Conservation (phyloP, 2,797 vertebrate species). For the Gymnothorax javanicus region DNA sequence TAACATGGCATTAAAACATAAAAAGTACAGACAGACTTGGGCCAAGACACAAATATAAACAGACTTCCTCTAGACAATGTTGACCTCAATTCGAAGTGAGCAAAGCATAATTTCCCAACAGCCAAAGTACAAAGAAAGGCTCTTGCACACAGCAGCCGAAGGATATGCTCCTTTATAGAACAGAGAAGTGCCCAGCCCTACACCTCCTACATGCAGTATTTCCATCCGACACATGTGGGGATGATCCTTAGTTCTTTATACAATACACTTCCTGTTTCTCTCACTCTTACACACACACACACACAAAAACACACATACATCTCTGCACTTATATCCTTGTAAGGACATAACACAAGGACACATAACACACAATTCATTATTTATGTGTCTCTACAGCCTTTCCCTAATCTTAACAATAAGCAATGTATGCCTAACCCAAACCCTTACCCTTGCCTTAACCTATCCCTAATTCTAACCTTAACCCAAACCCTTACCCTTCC, state of each 20-base stretch:
- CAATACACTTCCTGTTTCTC: slow-evolving; percentile 8
- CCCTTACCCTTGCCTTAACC: too few relatives aligned
- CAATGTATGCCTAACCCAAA: too few relatives aligned
- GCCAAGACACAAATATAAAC: background rate
- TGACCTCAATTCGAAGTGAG: background rate
- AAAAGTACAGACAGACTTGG: background rate
- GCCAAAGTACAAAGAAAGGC: background rate
- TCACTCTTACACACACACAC: background rate
- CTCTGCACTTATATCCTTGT: background rate
- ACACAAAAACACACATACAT: slow-evolving; percentile 12
- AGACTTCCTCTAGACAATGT: background rate
- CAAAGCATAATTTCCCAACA: background rate
- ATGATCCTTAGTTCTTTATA: background rate
- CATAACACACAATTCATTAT: too few relatives aligned
- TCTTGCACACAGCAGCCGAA: background rate
- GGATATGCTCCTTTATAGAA: background rate
- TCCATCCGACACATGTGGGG: background rate
- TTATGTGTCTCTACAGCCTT: too few relatives aligned
- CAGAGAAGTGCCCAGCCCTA: background rate
- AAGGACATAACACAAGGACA: too few relatives aligned
- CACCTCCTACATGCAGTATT: background rate
- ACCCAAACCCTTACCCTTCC: too few relatives aligned
- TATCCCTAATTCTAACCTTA: too few relatives aligned
- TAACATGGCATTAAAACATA: slow-evolving; percentile 2
- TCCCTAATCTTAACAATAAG: too few relatives aligned